Evolutionary conservation across 2,113 vertebrate species (phyloP).

Genomic region (Rattus norvegicus): DNA sequence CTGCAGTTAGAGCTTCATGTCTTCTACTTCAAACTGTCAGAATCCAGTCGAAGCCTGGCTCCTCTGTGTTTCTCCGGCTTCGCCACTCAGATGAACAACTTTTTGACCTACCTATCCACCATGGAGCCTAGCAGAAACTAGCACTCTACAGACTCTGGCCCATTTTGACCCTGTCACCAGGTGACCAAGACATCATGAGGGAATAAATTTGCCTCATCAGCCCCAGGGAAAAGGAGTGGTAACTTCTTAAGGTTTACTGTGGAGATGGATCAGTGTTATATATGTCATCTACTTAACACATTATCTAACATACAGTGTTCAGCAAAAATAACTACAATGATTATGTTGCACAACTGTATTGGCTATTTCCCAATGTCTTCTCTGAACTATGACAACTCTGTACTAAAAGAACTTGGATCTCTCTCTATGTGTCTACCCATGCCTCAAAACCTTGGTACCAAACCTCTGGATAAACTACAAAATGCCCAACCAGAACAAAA

Average conservation of each 20-base stretch:
- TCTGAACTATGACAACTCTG: neutral
- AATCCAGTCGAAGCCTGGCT: neutral
- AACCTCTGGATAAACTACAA: rapidly evolving
- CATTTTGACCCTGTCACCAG: neutral
- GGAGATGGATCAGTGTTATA: too few relatives aligned
- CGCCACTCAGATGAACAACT: neutral
- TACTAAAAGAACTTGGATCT: neutral
- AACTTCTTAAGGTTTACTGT: neutral
- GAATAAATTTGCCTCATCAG: neutral
- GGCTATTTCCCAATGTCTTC: neutral
- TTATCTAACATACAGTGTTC: neutral
- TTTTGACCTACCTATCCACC: rapidly evolving
- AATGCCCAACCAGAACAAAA: neutral
- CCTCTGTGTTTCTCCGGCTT: neutral
- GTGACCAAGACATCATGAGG: neutral
- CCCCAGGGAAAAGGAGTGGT: neutral
- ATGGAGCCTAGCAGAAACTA: rapidly evolving
- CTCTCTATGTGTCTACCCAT: rapidly evolving
- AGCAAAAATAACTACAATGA: neutral
- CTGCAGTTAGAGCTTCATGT: neutral
- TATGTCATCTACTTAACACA: neutral
- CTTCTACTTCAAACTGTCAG: neutral
- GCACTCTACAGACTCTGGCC: rapidly evolving
- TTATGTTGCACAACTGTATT: rapidly evolving
- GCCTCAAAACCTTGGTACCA: rapidly evolving